Evolutionary conservation across 2,888 invertebrate species (phyloP).

Genomic region (Clostera curtula): DNA sequence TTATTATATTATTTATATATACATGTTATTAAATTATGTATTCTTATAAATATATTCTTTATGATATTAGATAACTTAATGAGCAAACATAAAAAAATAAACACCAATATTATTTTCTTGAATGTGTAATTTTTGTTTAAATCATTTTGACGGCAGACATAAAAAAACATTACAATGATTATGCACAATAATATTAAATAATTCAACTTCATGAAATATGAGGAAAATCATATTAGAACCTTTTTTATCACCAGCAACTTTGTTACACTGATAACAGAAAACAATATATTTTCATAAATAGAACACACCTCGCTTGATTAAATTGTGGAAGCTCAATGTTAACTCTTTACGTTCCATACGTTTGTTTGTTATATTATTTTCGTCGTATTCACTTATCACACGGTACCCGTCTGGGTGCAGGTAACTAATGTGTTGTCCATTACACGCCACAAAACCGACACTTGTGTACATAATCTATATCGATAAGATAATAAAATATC

Average conservation of each 20-base stretch:
- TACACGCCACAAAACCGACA: conserved; percentile 52
- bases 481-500: conserved; percentile 60
- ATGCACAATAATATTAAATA: too few relatives aligned
- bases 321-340: conserved; percentile 67
- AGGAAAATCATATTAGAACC: conserved; percentile 8
- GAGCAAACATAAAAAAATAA: too few relatives aligned
- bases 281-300: conserved; percentile 19
- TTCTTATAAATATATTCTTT: too few relatives aligned
- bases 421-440: conserved; percentile 58
- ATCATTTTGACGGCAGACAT: too few relatives aligned
- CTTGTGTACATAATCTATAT: conserved; percentile 67
- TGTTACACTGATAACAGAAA: conserved; percentile 15
- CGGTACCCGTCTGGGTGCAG: conserved; percentile 44
- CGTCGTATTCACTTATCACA: conserved; percentile 28
- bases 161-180: too few relatives aligned
- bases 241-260: conserved; percentile 13
- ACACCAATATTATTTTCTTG: too few relatives aligned
- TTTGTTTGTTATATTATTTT: conserved; percentile 31
- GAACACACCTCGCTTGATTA: conserved; percentile 60
- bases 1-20: too few relatives aligned
- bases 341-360: conserved; percentile 64
- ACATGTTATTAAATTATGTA: too few relatives aligned
- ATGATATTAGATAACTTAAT: too few relatives aligned
- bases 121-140: too few relatives aligned
- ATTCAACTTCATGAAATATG: too few relatives aligned